These are phyloP conservation scores for Elysia crispata DNA, from an alignment of 2,888 invertebrate genomes.

Conservation along the genomic window DNA sequence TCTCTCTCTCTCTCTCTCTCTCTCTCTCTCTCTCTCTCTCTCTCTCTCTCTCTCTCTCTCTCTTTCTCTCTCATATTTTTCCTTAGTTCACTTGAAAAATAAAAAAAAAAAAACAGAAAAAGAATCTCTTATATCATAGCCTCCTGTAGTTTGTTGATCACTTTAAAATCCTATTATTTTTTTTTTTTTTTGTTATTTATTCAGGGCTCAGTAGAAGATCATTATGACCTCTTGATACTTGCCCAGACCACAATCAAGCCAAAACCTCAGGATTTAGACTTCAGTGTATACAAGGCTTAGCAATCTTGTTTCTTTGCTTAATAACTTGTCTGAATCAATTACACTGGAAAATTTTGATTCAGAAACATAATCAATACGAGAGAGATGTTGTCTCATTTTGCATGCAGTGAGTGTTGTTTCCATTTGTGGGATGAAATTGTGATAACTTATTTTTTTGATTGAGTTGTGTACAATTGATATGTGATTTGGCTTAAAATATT, in stretches of 20 bases:
- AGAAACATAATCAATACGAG: too few species aligned
- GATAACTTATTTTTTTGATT: neutral
- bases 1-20: conserved; percentile 31
- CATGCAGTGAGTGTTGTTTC: too few species aligned
- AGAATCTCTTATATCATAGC: too few species aligned
- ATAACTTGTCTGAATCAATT: neutral
- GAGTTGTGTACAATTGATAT: neutral
- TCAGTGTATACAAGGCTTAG: too few species aligned
- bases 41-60: conserved; percentile 41
- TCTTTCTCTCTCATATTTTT: conserved; percentile 39
- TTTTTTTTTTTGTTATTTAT: neutral
- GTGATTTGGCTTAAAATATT: neutral
- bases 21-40: conserved; percentile 37
- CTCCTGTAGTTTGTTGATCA: too few species aligned
- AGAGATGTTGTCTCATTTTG: too few species aligned
- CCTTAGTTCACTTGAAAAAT: conserved; percentile 29
- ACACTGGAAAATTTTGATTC: too few species aligned
- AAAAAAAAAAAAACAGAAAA: too few species aligned
- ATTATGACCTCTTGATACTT: too few species aligned
- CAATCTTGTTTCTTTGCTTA: neutral
- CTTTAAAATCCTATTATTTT: conserved; percentile 4
- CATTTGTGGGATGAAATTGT: too few species aligned
- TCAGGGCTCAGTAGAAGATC: neutral
- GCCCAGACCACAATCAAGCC: too few species aligned
- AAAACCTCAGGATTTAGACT: too few species aligned